Evolutionary conservation across 2,888 invertebrate species (phyloP), one percentile per base, ranked within the genome.

Genomic region (Papilio elwesi): DNA sequence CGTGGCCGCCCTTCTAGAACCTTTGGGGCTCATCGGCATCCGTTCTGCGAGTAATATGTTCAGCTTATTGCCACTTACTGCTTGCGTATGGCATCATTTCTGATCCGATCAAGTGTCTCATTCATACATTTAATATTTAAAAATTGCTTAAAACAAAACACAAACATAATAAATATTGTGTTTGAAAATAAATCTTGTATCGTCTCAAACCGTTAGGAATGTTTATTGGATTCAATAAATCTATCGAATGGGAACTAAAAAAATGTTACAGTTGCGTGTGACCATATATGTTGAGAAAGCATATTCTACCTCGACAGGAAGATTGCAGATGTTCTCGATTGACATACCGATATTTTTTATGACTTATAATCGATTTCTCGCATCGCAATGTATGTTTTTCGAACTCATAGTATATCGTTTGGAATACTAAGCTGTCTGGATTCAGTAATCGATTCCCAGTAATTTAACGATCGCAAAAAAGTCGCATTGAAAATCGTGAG

Each of bases 181-280:
- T 59, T 59, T 15, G 15, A 43, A 43, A 59, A 59, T 59, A 59
- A 43, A 59, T 59, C 59, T 59, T 59, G 38, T 59, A 43, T 15
- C 59, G 59, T 59, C 59, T 59, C 13, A n/a, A 49, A 15, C 68
- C 48, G 68, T 59, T 59, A 36, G 48, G 68, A 68, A 59, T 57
- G 38, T 68, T 68, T 59, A 59, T 59, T 48, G 57, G 36, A 10
- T 48, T 4, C 49, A 36, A 59, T 68, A 68, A 59, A 68, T 59
- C 68, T 36, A 57, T 68, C n/a, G 57, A 11, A 57, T 36, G 53
- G 48, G n/a, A 49, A 26, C 12, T 59, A 68, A 59, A 57, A 26
- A 68, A 48, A 57, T 59, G 59, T 68, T 68, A 68, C 68, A 59
- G 68, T 68, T 68, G 48, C 48, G 16, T 26, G 48, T 49, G 57